These are phyloP conservation scores for Drosophila prolongata DNA, from an alignment of 2,888 invertebrate genomes.

Conservation along the genomic window DNA sequence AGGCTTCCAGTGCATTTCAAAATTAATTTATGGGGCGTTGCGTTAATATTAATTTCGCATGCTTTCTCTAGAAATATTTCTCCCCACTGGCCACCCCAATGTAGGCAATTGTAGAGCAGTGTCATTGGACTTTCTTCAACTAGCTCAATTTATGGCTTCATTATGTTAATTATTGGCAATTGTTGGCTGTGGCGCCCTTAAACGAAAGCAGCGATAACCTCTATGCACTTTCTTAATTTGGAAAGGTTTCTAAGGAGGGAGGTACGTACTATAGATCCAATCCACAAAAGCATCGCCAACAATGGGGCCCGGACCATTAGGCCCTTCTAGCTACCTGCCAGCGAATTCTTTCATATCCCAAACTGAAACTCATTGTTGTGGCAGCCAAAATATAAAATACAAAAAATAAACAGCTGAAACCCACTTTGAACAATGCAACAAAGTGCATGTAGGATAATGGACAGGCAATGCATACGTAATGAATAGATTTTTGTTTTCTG, in stretches of 20 bases:
- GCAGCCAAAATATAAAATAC: conserved; percentile 15
- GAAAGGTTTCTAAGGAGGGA: conserved; percentile 21
- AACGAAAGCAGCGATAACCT: conserved; percentile 25
- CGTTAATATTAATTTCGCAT: conserved; percentile 51
- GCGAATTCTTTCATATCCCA: conserved; percentile 22
- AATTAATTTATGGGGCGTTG: conserved; percentile 80
- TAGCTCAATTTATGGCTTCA: conserved; percentile 70
- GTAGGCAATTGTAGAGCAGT: conserved; percentile 43
- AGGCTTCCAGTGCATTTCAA: conserved; percentile 55
- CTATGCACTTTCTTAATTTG: conserved; percentile 37
- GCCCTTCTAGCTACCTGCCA: conserved; percentile 28
- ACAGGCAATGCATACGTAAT: conserved; percentile 34
- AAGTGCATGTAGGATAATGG: conserved; percentile 58
- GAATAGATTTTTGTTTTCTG: conserved; percentile 18
- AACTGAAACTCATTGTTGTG: conserved; percentile 57
- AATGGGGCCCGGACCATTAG: conserved; percentile 60
- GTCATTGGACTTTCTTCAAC: conserved; percentile 77
- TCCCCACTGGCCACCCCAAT: conserved; percentile 34
- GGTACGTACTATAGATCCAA: background rate
- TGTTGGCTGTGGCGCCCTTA: conserved; percentile 38
- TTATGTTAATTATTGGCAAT: conserved; percentile 82
- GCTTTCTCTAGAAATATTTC: conserved; percentile 39
- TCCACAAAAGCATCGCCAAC: conserved; percentile 39
- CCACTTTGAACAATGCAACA: conserved; percentile 31
- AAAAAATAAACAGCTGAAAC: conserved; percentile 11